Base-by-base conservation (phyloP, 2,888 invertebrate genomes). In the Eucera pruinosa region DNA sequence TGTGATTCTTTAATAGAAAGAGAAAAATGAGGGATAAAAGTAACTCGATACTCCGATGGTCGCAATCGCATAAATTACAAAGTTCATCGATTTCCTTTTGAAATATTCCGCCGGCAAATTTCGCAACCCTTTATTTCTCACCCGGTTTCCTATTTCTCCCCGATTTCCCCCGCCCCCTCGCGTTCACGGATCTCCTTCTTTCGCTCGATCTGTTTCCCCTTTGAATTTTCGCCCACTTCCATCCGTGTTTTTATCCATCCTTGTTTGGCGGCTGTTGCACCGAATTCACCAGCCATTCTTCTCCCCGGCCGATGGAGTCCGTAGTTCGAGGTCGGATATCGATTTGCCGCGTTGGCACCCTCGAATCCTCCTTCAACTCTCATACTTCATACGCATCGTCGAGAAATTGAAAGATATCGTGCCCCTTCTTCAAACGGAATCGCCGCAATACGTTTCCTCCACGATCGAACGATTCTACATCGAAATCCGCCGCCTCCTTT, bases 271-370 rank as follows among this genome's bases (percentile, higher is more conserved):
- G 69, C 62, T 69, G 69, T 77, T 76, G 69, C 62, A 48, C 47
- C 64, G 55, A 78, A 78, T 64, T 78, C 73, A 55, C 45, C 65
- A 48, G 54, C 66, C 67, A 67, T 84, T 73, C 71, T 84, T 74
- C 77, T 66, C 62, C n/a, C 41, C 52, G 66, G 25, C 48, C 66
- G 64, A 52, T 47, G 67, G 50, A 65, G 75, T 45, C 68, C 48
- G 83, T n/a, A 84, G 84, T 81, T 85, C 82, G 85, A 85, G 85
- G 86, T 85, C 83, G 88, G 85, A 86, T 88, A 89, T 89, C 88
- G 89, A 89, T 89, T 86, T 84, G 87, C 85, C 82, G 81, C 85
- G 85, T 87, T 83, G 81, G 87, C 88, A 86, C 82, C 79, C 81
- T 76, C 75, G 84, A 81, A 39, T 84, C 77, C 83, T 82, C 83